Evolutionary conservation across 2,888 invertebrate genomes (phyloP).

Genomic region (Eledona agricola): DNA sequence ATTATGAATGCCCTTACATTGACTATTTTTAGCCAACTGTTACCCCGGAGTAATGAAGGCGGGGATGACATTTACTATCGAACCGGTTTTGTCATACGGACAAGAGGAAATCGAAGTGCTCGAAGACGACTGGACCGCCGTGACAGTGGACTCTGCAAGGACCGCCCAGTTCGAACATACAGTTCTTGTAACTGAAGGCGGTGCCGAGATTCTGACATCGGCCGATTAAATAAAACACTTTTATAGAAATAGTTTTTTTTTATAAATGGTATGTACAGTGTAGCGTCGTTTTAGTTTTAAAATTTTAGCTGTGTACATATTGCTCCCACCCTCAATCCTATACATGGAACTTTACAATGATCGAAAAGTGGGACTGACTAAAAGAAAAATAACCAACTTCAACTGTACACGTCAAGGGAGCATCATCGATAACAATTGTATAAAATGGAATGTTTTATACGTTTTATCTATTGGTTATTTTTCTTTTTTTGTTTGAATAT

Average conservation of each 20-base stretch:
- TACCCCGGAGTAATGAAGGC: conserved; percentile 77
- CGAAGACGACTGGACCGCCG: conserved; percentile 93
- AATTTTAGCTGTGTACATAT: conserved; percentile 53
- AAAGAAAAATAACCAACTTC: conserved; percentile 59
- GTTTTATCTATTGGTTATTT: conserved; percentile 56
- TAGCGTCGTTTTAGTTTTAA: conserved; percentile 49
- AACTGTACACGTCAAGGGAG: conserved; percentile 29
- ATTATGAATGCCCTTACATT: conserved; percentile 46
- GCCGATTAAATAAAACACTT: conserved; percentile 35
- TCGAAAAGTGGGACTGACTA: conserved; percentile 50
- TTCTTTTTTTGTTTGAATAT: conserved; percentile 47
- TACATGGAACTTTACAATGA: conserved; percentile 50
- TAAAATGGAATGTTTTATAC: conserved; percentile 61
- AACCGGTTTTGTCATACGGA: conserved; percentile 87
- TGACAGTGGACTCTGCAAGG: conserved; percentile 81
- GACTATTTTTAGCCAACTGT: conserved; percentile 67
- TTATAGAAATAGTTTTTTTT: conserved; percentile 41
- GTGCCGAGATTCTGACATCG: conserved; percentile 80
- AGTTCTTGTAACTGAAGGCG: conserved; percentile 80
- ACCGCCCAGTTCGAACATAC: conserved; percentile 95
- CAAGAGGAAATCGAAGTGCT: conserved; percentile 71
- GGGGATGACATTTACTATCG: conserved; percentile 97
- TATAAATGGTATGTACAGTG: conserved; percentile 54
- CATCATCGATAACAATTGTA: conserved; percentile 49
- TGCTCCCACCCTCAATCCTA: conserved; percentile 53